phyloP scores from a whole-genome alignment of 2,113 vertebrate genomes.

The Eidolon helvum region DNA sequence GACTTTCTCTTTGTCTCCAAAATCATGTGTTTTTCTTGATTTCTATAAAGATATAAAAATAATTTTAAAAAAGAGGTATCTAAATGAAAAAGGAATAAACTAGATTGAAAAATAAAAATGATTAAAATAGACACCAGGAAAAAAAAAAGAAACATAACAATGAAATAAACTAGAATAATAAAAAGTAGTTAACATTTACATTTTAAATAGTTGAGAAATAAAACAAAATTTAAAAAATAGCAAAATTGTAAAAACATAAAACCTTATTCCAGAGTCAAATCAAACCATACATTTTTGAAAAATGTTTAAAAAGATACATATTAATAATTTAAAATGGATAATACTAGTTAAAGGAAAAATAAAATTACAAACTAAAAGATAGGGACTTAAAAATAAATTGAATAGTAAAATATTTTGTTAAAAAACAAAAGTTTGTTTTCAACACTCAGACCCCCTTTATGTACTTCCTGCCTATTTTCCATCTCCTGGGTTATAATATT shows the following conservation, averaged over 20 bases:
- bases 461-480: not conserved
- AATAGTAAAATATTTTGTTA: not conserved
- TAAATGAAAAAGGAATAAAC: not conserved
- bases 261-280: not conserved
- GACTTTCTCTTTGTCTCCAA: not conserved
- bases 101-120: not conserved
- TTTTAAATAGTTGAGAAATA: not conserved
- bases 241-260: not conserved
- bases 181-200: not conserved
- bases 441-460: not conserved
- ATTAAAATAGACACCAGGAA: not conserved
- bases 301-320: not conserved
- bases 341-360: not conserved
- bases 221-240: not conserved
- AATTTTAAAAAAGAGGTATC: not conserved
- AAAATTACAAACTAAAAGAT: not conserved
- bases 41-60: not conserved
- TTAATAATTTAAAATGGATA: not conserved
- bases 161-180: not conserved
- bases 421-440: not conserved
- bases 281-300: not conserved
- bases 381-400: not conserved
- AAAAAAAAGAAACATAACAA: not conserved
- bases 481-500: not conserved
- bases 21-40: not conserved